phyloP scores from a whole-genome alignment of 2,888 invertebrate genomes.

The Cybosia mesomella region DNA sequence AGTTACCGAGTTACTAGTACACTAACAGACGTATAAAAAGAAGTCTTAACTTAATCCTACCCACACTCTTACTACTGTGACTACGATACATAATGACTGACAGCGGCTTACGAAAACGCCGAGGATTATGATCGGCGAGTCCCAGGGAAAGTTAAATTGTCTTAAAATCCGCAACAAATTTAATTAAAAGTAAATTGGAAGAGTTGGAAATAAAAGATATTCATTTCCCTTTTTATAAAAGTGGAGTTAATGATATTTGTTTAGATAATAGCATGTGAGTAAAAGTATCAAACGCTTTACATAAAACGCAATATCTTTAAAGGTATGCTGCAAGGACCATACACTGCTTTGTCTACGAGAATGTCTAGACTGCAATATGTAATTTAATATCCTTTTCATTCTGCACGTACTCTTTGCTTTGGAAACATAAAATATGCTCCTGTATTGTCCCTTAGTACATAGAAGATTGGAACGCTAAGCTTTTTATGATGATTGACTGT shows the following conservation, averaged over 20 bases:
- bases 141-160: background rate
- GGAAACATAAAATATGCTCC: background rate
- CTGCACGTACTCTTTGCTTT: background rate
- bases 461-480: background rate
- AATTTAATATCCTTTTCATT: conserved; percentile 10
- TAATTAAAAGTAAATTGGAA: conserved; percentile 1
- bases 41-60: conserved; percentile 1
- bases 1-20: background rate
- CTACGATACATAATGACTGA: background rate
- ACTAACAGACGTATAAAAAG: background rate
- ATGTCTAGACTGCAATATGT: conserved; percentile 5
- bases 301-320: background rate
- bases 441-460: background rate
- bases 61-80: background rate
- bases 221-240: no score
- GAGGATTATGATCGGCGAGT: background rate
- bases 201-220: background rate
- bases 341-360: conserved; percentile 8
- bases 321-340: background rate
- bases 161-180: background rate
- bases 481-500: background rate
- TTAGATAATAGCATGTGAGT: background rate
- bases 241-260: no score
- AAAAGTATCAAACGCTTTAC: background rate
- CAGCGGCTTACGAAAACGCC: background rate